These are phyloP conservation scores for Sigmodon hispidus DNA, from an alignment of 2,113 vertebrate species.

Conservation along the genomic window DNA sequence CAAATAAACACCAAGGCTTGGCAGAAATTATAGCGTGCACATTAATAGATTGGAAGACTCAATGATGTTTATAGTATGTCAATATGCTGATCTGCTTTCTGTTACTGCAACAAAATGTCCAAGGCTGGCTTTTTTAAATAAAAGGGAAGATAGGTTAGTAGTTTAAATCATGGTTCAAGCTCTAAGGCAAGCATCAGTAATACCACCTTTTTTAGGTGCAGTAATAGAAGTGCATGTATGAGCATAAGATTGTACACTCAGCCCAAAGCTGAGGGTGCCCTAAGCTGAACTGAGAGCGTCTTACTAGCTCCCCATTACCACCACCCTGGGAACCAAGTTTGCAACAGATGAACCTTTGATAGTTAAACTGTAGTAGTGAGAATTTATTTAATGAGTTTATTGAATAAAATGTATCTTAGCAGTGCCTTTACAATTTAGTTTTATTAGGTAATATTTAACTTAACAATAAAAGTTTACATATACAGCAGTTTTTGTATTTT, in stretches of 20 bases:
- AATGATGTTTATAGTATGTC: background rate
- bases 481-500: background rate
- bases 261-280: background rate
- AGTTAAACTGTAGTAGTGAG: background rate
- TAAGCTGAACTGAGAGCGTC: background rate
- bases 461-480: background rate
- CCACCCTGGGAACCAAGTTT: background rate
- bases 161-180: background rate
- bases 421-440: background rate
- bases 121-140: background rate
- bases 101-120: background rate
- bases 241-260: background rate
- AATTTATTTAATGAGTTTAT: background rate
- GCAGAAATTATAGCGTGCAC: background rate
- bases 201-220: background rate
- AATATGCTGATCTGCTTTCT: background rate
- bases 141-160: background rate
- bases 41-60: background rate
- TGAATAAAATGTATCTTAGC: no score
- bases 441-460: background rate
- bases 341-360: background rate
- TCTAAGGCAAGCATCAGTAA: background rate
- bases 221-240: background rate
- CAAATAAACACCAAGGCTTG: background rate
- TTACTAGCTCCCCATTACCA: background rate